These are phyloP conservation scores for Genyomyrus donnyi DNA, from an alignment of 2,113 vertebrate species.

Conservation along the genomic window DNA sequence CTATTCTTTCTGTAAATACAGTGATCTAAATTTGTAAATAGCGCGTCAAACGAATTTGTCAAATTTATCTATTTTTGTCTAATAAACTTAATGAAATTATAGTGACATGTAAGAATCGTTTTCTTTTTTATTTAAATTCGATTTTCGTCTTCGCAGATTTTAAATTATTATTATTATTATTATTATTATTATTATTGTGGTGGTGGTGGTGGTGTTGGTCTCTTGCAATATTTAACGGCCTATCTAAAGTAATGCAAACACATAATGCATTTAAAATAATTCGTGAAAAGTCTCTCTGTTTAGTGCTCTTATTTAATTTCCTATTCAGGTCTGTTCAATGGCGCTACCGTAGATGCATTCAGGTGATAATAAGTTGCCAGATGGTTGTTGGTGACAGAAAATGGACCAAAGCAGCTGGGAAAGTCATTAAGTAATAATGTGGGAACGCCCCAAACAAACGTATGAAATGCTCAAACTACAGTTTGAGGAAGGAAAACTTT, in stretches of 20 bases:
- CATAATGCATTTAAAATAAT: conserved; percentile 9
- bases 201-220: background rate
- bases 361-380: conserved; percentile 80
- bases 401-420: conserved; percentile 79
- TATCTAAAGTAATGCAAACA: background rate
- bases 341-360: conserved; percentile 72
- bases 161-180: conserved; percentile 12
- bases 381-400: conserved; percentile 79
- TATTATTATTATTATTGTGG: conserved; percentile 12
- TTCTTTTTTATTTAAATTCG: conserved; percentile 22
- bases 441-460: conserved; percentile 77
- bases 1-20: conserved; percentile 84
- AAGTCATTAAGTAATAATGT: conserved; percentile 79
- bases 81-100: conserved; percentile 98
- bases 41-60: conserved; percentile 90
- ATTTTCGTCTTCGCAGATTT: background rate
- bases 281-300: background rate
- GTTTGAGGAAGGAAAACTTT: conserved; percentile 44
- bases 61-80: conserved; percentile 99
- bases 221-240: background rate
- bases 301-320: conserved; percentile 47
- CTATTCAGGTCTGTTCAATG: conserved; percentile 54
- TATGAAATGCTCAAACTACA: conserved; percentile 67
- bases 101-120: conserved; percentile 47
- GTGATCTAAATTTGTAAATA: conserved; percentile 98